These are phyloP conservation scores for Amblyopsis hoosieri DNA, from an alignment of 2,797 vertebrate genomes.

Conservation along the genomic window DNA sequence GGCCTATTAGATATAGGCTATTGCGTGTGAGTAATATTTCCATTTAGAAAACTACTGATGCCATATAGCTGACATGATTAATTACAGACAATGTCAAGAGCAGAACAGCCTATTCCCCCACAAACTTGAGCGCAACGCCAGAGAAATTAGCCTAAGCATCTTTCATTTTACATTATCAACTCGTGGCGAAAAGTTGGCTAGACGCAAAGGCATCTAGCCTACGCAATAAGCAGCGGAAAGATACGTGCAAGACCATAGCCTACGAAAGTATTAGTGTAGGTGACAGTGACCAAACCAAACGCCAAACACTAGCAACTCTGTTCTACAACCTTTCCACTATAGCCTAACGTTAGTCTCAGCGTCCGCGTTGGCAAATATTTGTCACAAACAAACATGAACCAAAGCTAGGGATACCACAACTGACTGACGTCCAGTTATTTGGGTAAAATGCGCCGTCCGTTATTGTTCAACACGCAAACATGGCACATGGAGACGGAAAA, in stretches of 20 bases:
- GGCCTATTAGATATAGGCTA: no score
- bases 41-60: slow-evolving; percentile 9
- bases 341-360: slow-evolving; percentile 35
- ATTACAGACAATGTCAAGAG: slow-evolving; percentile 26
- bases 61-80: slow-evolving; percentile 8
- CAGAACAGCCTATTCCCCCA: neutral
- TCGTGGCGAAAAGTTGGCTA: no score
- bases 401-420: neutral
- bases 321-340: slow-evolving; percentile 54
- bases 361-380: slow-evolving; percentile 23
- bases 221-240: slow-evolving; percentile 38
- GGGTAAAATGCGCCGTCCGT: neutral
- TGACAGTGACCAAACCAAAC: slow-evolving; percentile 35
- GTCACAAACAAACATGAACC: neutral
- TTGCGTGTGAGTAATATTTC: no score
- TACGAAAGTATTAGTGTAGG: slow-evolving; percentile 18
- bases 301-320: slow-evolving; percentile 12
- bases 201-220: no score
- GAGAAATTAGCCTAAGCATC: no score
- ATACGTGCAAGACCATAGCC: slow-evolving; percentile 11
- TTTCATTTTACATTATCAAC: no score
- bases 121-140: neutral
- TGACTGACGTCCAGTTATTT: neutral
- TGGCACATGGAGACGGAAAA: neutral
- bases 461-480: neutral